Evolutionary conservation across 2,113 vertebrate species (phyloP).

Genomic region (Panurus biarmicus): DNA sequence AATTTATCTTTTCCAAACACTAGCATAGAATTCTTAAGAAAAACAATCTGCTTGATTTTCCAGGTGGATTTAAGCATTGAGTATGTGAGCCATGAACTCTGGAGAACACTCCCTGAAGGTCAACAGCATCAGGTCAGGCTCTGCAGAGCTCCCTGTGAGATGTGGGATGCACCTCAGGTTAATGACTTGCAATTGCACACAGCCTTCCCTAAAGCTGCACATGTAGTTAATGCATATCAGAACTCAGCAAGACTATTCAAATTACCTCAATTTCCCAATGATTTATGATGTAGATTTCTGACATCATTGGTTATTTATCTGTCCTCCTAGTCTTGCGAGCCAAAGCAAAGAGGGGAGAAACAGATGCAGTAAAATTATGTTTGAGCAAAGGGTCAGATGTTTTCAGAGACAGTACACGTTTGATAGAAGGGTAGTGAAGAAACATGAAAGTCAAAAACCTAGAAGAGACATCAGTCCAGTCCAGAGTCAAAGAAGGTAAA

Average conservation of each 20-base stretch:
- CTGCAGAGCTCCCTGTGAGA: not conserved
- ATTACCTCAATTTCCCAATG: constrained; percentile 14
- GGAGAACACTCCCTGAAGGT: constrained; percentile 28
- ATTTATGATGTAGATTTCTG: constrained; percentile 32
- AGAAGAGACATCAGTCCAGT: not conserved
- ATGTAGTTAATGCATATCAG: not conserved
- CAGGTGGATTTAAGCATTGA: constrained; percentile 29
- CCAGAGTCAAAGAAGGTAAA: not conserved
- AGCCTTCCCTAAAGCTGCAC: not conserved
- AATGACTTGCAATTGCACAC: not conserved
- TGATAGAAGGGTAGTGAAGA: not conserved
- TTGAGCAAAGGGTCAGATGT: not conserved
- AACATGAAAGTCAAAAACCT: not conserved
- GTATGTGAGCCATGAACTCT: constrained; percentile 22
- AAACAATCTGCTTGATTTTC: constrained; percentile 19
- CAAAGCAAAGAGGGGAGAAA: constrained; percentile 18
- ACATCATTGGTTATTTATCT: constrained; percentile 10
- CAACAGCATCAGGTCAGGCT: not conserved
- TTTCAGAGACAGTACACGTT: not conserved
- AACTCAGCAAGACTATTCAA: constrained; percentile 25
- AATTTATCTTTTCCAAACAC: constrained; percentile 38
- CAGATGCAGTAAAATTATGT: not conserved
- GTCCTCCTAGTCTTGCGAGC: not conserved
- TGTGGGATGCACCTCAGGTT: constrained; percentile 27
- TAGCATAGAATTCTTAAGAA: constrained; percentile 13